Evolutionary conservation across 2,113 vertebrate genomes (phyloP).

Genomic region (Acinonyx jubatus): DNA sequence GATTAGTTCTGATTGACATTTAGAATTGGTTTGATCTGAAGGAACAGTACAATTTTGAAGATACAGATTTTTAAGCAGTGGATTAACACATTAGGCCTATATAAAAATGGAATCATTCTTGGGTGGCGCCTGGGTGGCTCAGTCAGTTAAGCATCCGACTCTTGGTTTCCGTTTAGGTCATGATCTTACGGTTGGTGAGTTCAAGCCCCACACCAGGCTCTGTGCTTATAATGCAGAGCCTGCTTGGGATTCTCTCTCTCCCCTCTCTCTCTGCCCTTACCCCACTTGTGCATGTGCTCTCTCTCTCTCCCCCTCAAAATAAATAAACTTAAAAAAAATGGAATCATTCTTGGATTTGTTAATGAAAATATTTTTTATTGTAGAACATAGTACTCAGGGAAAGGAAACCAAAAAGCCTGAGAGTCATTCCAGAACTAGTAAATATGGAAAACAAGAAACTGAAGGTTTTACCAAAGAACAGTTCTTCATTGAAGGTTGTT

Average conservation of each 20-base stretch:
- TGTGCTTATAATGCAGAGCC: no score
- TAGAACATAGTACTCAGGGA: neutral
- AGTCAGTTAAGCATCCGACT: no score
- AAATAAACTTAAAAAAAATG: neutral
- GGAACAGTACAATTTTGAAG: neutral
- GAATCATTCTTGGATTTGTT: neutral
- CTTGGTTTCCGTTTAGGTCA: no score
- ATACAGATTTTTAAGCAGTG: neutral
- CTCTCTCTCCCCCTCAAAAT: no score
- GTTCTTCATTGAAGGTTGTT: neutral
- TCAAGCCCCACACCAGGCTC: no score
- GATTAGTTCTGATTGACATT: neutral
- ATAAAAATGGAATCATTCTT: neutral
- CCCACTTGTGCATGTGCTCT: no score
- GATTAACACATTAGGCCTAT: neutral
- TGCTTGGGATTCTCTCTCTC: no score
- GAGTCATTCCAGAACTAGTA: neutral
- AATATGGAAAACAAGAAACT: neutral
- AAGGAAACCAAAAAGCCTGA: neutral
- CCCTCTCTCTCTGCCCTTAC: no score
- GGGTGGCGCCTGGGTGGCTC: neutral
- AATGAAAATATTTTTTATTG: neutral
- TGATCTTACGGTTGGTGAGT: no score
- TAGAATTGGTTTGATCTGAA: constrained; percentile 16
- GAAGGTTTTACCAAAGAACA: neutral